phyloP scores from a whole-genome alignment of 1,140 invertebrate species.

The Apocrypta bakeri region DNA sequence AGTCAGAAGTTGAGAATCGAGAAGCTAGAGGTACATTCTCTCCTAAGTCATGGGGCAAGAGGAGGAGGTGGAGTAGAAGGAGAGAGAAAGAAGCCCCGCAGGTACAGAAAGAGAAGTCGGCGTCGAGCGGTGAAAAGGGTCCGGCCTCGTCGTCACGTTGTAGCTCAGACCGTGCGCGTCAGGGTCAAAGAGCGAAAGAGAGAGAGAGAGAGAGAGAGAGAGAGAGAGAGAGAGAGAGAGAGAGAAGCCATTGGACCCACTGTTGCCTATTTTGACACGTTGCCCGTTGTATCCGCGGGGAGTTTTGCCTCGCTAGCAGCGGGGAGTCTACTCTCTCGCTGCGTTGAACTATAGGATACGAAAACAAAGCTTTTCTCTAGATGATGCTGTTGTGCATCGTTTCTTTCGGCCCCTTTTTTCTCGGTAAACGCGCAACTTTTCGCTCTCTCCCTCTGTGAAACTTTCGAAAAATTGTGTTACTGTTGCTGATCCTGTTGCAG shows the following conservation, averaged over 20 bases:
- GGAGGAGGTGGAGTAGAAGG: too few relatives aligned
- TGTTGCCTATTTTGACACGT: slow-evolving; percentile 49
- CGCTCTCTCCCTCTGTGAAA: too few relatives aligned
- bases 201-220: neutral
- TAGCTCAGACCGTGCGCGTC: too few relatives aligned
- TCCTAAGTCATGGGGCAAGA: too few relatives aligned
- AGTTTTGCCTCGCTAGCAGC: slow-evolving; percentile 42
- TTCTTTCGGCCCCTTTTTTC: slow-evolving; percentile 23
- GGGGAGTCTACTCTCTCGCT: slow-evolving; percentile 21
- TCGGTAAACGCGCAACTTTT: slow-evolving; percentile 4
- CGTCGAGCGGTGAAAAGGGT: slow-evolving; percentile 27
- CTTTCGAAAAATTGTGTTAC: neutral
- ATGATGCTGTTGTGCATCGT: slow-evolving; percentile 6
- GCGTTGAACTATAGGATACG: neutral
- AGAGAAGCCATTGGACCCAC: slow-evolving; percentile 13
- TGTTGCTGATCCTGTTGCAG: too few relatives aligned
- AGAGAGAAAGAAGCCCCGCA: slow-evolving; percentile 1
- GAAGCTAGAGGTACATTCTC: too few relatives aligned
- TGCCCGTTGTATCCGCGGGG: slow-evolving; percentile 44
- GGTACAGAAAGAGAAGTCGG: slow-evolving; percentile 30
- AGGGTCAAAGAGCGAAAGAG: slow-evolving; percentile 28
- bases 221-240: slow-evolving; percentile 14
- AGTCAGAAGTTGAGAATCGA: slow-evolving; percentile 6
- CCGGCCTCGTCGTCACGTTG: neutral
- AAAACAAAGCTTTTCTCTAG: slow-evolving; percentile 42